These are phyloP conservation scores for Amia ocellicauda DNA, from an alignment of 2,113 vertebrate genomes.

Conservation along the genomic window DNA sequence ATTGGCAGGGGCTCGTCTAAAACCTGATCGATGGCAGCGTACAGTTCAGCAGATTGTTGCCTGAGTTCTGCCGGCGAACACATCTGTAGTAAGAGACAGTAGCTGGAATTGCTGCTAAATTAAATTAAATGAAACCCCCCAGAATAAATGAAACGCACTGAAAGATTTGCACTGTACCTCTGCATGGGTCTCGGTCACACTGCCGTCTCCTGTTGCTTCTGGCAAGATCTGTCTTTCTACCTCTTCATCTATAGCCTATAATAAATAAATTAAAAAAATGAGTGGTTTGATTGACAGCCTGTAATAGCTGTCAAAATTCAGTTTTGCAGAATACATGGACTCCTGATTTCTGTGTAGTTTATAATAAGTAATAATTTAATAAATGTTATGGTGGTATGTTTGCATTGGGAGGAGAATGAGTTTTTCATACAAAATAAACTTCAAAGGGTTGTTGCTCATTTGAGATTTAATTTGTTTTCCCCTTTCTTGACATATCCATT, in stretches of 20 bases:
- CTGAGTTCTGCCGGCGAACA: slow-evolving; percentile 85
- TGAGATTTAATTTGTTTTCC: no score
- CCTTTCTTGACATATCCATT: no score
- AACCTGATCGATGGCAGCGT: slow-evolving; percentile 86
- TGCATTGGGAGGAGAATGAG: no score
- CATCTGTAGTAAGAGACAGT: slow-evolving; percentile 66
- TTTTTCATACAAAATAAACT: no score
- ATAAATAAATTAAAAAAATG: slow-evolving; percentile 21
- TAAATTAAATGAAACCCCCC: background rate
- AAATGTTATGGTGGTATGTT: no score
- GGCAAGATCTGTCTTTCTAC: slow-evolving; percentile 64
- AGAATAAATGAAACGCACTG: background rate
- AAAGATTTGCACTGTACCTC: slow-evolving; percentile 67
- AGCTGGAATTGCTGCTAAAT: background rate
- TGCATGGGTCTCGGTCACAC: slow-evolving; percentile 59
- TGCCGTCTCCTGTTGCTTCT: slow-evolving; percentile 34
- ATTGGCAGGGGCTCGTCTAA: slow-evolving; percentile 70
- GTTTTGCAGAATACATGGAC: no score
- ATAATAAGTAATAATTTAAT: no score
- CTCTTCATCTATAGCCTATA: slow-evolving; percentile 70
- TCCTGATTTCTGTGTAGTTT: no score
- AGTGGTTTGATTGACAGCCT: no score
- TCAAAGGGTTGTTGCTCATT: no score
- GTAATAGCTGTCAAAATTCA: no score
- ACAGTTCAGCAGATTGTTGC: slow-evolving; percentile 87